A percentile compares a stretch with the other conserved stretches of the same genome.
Conservation (phyloP, 2,113 vertebrate genomes). For the Lophochroa leadbeateri region DNA sequence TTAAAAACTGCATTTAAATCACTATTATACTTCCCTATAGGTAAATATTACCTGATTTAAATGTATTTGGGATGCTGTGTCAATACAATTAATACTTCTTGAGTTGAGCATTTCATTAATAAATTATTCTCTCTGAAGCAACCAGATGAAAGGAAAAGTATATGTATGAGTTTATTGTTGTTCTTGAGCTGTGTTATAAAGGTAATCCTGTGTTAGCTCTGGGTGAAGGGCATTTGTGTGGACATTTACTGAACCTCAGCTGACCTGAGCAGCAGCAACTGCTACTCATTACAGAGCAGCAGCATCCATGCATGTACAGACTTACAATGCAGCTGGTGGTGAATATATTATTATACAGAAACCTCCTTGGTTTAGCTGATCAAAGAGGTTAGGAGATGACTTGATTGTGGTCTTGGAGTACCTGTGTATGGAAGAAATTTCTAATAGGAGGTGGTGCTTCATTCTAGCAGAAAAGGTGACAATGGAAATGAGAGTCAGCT, state of each 20-base stretch:
- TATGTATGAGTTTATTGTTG: background rate
- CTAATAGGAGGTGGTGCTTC: background rate
- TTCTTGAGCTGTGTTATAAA: background rate
- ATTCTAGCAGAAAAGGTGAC: background rate
- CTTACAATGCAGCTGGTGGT: background rate
- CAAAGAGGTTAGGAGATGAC: background rate
- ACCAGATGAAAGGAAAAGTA: background rate
- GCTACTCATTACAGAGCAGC: background rate
- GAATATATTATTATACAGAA: background rate
- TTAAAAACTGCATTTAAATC: background rate
- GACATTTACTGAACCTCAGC: background rate
- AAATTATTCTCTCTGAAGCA: background rate
- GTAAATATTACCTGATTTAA: constrained; percentile 5
- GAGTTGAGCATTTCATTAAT: background rate
- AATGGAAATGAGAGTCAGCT: background rate
- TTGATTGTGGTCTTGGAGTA: background rate
- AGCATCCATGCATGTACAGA: background rate
- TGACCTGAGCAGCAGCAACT: constrained; percentile 18
- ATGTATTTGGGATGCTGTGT: background rate
- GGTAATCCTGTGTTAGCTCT: background rate
- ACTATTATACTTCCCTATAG: background rate
- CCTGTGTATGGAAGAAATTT: background rate
- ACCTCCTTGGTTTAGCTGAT: background rate
- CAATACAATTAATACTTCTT: background rate
- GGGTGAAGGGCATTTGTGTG: background rate